Evolutionary conservation across 2,113 vertebrate species (phyloP).

Genomic region (Erythrolamprus reginae): DNA sequence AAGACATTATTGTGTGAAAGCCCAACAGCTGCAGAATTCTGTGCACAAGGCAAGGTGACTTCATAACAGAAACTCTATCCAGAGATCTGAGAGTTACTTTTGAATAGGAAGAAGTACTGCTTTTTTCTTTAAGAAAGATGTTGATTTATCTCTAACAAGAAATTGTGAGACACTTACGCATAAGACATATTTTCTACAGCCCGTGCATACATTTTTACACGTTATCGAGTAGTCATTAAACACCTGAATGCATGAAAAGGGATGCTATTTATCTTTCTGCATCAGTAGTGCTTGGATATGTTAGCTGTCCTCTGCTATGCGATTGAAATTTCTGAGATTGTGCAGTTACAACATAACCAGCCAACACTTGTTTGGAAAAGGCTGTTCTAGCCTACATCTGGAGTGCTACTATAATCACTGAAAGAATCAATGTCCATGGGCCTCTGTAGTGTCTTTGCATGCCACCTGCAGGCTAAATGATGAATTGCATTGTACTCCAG

Average conservation of each 20-base stretch:
- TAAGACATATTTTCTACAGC: no score
- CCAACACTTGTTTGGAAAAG: background rate
- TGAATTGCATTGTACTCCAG: background rate
- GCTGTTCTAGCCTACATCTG: background rate
- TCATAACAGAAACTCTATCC: background rate
- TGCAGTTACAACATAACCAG: background rate
- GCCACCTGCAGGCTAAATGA: background rate
- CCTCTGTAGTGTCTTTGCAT: background rate
- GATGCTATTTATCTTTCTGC: background rate
- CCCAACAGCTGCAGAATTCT: background rate
- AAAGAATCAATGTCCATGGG: background rate
- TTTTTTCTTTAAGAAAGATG: background rate
- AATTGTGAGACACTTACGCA: background rate
- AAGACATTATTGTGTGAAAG: background rate
- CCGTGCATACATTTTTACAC: background rate
- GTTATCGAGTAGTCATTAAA: background rate
- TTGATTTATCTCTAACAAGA: background rate
- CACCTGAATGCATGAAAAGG: background rate
- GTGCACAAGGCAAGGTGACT: background rate
- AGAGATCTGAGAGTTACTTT: background rate
- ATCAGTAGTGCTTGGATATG: no score
- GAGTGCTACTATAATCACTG: background rate
- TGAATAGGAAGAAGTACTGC: background rate
- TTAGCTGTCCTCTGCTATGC: background rate
- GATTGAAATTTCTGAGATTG: background rate